Base-by-base conservation (phyloP, 2,888 invertebrate genomes). In the Ophion obscuratus region DNA sequence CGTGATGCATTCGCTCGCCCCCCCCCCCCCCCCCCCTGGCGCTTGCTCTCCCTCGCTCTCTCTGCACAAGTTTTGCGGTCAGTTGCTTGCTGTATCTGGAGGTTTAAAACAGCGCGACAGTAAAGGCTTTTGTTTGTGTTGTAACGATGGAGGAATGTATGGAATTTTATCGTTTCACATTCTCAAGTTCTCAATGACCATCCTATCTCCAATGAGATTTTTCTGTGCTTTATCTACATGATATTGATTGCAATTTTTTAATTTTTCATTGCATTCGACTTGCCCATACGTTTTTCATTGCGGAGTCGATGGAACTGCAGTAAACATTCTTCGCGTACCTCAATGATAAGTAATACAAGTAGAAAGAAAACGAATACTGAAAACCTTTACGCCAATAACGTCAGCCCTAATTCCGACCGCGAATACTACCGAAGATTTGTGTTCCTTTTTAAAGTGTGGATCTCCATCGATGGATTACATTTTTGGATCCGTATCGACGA, bases 21-120 rank as follows among this genome's bases (percentile, higher is more conserved):
- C 40, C 40, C 40, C 40, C 5, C 1, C 24, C 1, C 24, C 24
- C 24, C 24, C 24, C 36, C 40, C 7, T 40, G 1, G 40, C 6
- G 47, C 47, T 47, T 11, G 47, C 14, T 14, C 47, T 10, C 47
- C 47, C 47, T 47, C 47, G 14, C 47, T 0, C 47, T 20, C 20
- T 77, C 62, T 40, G 9, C n/a, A 20, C 31, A 73, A 70, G 74
- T 80, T 80, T 14, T 81, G 80, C 73, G 78, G 78, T 74, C 84
- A 77, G 76, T 47, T 47, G 47, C 27, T 75, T 57, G 40, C 44
- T 11, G 67, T 14, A 62, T 81, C 78, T 77, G 59, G 61, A n/a
- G 20, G 76, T 76, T 84, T 77, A 73, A 76, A 81, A 64, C 44
- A 27, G 40, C 11, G 68, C 3, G 62, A 68, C 44, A 14, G 62